These are phyloP conservation scores for Syncerus caffer DNA, from an alignment of 2,797 vertebrate species.

Conservation along the genomic window DNA sequence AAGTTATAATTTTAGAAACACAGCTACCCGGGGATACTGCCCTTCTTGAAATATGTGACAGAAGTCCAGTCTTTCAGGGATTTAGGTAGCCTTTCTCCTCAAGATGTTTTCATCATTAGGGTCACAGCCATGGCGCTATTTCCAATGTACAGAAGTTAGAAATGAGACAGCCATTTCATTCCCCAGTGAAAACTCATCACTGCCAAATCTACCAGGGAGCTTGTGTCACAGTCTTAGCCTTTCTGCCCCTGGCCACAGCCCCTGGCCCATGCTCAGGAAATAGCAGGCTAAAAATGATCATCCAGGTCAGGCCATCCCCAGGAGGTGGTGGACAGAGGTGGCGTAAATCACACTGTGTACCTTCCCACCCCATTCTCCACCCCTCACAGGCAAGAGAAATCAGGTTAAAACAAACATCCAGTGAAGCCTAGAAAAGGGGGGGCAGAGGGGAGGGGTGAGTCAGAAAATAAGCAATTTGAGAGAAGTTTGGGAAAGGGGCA, in stretches of 20 bases:
- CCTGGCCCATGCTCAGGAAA: constrained; percentile 59
- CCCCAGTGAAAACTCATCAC: constrained; percentile 32
- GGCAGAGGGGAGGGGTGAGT: background rate
- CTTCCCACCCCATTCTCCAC: background rate
- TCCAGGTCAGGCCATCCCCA: constrained; percentile 61
- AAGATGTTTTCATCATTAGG: constrained; percentile 53
- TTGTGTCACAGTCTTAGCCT: constrained; percentile 35
- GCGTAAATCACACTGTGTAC: constrained; percentile 44
- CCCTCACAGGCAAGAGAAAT: background rate
- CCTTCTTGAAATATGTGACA: constrained; percentile 36
- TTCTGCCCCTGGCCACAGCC: constrained; percentile 33
- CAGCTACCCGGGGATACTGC: background rate
- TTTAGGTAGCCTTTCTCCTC: constrained; percentile 27
- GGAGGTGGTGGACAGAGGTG: constrained; percentile 37
- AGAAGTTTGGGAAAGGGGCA: background rate
- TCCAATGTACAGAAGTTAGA: constrained; percentile 44
- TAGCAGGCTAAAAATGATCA: constrained; percentile 73
- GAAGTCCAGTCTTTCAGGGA: background rate
- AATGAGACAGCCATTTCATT: constrained; percentile 27
- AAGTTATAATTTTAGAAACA: constrained; percentile 51
- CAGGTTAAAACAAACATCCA: constrained; percentile 12
- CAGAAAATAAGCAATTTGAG: background rate
- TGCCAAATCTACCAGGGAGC: constrained; percentile 17
- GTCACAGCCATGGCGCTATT: background rate
- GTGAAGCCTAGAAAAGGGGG: background rate